phyloP scores from a whole-genome alignment of 2,888 invertebrate species.

The Eucera pruinosa region DNA sequence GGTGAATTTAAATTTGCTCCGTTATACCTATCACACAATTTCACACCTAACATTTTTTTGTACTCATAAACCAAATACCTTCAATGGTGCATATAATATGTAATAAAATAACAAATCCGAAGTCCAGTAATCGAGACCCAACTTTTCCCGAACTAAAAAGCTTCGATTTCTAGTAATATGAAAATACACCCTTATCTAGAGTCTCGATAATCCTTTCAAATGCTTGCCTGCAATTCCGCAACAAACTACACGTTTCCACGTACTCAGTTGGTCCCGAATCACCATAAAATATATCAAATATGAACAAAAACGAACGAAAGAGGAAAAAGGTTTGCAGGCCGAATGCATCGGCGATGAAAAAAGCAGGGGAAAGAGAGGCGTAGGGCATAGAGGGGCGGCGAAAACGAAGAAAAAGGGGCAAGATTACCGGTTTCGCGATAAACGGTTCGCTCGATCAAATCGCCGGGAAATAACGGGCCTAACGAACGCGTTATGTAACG shows the following conservation, averaged over 20 bases:
- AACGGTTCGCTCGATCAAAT: conserved; percentile 72
- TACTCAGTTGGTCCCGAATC: no score
- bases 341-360: background rate
- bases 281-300: no score
- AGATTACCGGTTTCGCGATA: conserved; percentile 72
- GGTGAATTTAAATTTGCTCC: no score
- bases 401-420: conserved; percentile 34
- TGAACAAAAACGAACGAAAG: no score
- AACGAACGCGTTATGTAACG: conserved; percentile 73
- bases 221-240: background rate
- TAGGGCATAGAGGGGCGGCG: conserved; percentile 11
- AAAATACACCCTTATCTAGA: background rate
- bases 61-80: no score
- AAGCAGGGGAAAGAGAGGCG: background rate
- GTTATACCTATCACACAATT: no score
- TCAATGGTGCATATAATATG: no score
- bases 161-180: background rate
- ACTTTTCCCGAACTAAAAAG: no score
- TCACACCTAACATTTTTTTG: no score
- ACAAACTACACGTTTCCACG: background rate
- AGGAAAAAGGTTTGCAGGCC: background rate
- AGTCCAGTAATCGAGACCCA: no score
- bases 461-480: conserved; percentile 68
- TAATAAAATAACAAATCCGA: no score
- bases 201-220: background rate